phyloP scores from a whole-genome alignment of 1,140 invertebrate genomes.

The Diachasmimorpha longicaudata region DNA sequence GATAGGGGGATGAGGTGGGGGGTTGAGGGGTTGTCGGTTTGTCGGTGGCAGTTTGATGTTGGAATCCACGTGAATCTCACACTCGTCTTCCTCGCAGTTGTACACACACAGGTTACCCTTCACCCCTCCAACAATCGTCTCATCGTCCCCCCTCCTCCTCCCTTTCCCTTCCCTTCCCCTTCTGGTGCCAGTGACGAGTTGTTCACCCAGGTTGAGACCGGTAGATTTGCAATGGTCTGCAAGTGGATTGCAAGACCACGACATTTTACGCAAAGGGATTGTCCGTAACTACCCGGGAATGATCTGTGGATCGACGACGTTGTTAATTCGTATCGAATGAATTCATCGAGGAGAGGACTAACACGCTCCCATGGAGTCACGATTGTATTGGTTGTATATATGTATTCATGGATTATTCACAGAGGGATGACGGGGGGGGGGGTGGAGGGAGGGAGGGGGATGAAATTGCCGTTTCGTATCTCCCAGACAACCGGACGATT shows the following conservation, averaged over 20 bases:
- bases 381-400: too few relatives aligned
- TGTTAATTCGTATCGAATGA: constrained; percentile 49
- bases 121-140: background rate
- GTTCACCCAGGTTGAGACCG: background rate
- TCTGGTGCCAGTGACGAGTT: background rate
- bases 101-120: background rate
- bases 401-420: too few relatives aligned
- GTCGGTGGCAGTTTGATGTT: constrained; percentile 16
- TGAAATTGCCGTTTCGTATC: too few relatives aligned
- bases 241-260: background rate
- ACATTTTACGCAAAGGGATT: constrained; percentile 3
- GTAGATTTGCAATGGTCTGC: background rate
- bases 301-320: constrained; percentile 45
- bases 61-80: constrained; percentile 21
- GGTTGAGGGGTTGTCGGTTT: constrained; percentile 15
- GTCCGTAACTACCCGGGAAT: constrained; percentile 25
- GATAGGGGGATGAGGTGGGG: too few relatives aligned
- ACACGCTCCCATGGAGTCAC: background rate
- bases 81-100: background rate
- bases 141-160: too few relatives aligned
- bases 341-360: constrained; percentile 26
- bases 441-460: background rate
- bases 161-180: too few relatives aligned
- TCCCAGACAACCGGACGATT: too few relatives aligned
- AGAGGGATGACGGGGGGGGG: too few relatives aligned